Evolutionary conservation across 1,140 invertebrate species (phyloP).

Genomic region (Cydia amplana): DNA sequence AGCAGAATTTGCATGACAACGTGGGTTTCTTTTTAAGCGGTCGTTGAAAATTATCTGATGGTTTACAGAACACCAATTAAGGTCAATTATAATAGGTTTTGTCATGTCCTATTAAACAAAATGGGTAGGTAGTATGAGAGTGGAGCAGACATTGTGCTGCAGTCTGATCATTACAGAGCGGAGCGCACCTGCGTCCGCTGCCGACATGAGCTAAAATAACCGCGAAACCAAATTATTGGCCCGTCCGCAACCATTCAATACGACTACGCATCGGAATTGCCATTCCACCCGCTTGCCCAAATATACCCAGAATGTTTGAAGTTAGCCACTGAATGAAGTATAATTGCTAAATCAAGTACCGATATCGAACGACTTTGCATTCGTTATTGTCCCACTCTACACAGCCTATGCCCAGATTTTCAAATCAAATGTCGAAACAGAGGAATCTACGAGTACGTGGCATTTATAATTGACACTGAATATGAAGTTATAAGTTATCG

Average conservation of each 20-base stretch:
- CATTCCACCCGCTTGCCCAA: slow-evolving; percentile 53
- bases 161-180: slow-evolving; percentile 61
- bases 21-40: slow-evolving; percentile 50
- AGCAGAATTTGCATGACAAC: slow-evolving; percentile 67
- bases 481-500: slow-evolving; percentile 21
- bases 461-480: not conserved
- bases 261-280: slow-evolving; percentile 57
- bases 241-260: slow-evolving; percentile 60
- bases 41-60: slow-evolving; percentile 39
- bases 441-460: not conserved
- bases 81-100: slow-evolving; percentile 25
- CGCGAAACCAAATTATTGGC: slow-evolving; percentile 73
- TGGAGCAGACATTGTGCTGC: slow-evolving; percentile 45
- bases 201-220: slow-evolving; percentile 68
- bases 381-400: not conserved
- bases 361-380: slow-evolving; percentile 27
- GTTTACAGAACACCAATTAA: slow-evolving; percentile 11
- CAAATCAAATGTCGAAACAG: not conserved
- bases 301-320: slow-evolving; percentile 42
- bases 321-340: slow-evolving; percentile 46
- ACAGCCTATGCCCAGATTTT: not conserved
- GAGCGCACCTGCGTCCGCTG: slow-evolving; percentile 60
- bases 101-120: slow-evolving; percentile 37
- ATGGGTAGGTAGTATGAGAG: slow-evolving; percentile 33
- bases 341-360: slow-evolving; percentile 45